A percentile compares a stretch with the other conserved stretches of the same genome.
Conservation (phyloP, 2,113 vertebrate genomes). For the Aptenodytes patagonicus region DNA sequence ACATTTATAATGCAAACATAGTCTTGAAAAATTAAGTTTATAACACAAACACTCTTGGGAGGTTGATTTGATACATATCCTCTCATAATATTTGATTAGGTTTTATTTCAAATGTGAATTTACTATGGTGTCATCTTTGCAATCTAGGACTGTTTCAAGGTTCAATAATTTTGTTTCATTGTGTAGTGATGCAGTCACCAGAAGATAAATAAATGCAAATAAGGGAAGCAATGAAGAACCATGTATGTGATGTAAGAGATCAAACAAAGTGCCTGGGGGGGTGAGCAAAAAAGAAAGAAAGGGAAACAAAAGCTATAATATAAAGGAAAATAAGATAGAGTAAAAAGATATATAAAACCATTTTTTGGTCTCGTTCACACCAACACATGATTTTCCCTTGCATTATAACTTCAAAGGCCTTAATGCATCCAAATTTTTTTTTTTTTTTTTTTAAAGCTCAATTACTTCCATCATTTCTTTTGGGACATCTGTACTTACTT, state of each 20-base stretch:
- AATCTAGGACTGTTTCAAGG: conserved; percentile 71
- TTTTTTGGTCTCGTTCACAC: not conserved
- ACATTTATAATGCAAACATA: conserved; percentile 34
- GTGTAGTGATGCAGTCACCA: conserved; percentile 25
- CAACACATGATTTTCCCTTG: not conserved
- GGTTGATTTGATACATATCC: conserved; percentile 43
- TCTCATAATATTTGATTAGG: conserved; percentile 66
- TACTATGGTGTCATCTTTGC: conserved; percentile 58
- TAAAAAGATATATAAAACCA: not conserved
- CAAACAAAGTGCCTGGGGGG: not conserved
- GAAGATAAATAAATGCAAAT: conserved; percentile 62
- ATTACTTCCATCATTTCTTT: conserved; percentile 17
- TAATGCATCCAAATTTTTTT: not conserved
- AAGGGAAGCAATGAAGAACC: conserved; percentile 18
- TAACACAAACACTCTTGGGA: conserved; percentile 34
- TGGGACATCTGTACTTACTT: not conserved
- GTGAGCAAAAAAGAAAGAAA: not conserved
- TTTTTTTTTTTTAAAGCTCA: not conserved
- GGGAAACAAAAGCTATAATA: not conserved
- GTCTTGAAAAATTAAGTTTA: conserved; percentile 38
- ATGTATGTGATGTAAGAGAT: conserved; percentile 2
- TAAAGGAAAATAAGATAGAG: not conserved
- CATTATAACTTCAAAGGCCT: not conserved
- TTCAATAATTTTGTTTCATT: conserved; percentile 67
- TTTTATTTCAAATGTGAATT: conserved; percentile 69